These are phyloP conservation scores for Chiloscyllium punctatum DNA, from an alignment of 2,797 vertebrate genomes.

Conservation along the genomic window DNA sequence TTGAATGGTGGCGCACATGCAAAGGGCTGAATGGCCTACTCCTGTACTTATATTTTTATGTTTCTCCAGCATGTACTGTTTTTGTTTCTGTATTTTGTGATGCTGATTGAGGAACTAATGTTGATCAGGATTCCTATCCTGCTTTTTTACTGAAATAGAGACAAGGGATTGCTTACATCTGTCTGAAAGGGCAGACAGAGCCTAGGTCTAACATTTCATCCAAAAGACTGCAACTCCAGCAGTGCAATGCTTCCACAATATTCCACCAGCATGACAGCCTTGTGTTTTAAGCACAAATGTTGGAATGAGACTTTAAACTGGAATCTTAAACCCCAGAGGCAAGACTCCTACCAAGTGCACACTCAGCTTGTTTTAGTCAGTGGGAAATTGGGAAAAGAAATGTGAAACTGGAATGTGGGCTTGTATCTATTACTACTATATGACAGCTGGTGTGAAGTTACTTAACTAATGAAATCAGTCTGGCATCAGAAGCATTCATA, in stretches of 20 bases:
- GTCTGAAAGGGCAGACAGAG: background rate
- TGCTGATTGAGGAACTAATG: background rate
- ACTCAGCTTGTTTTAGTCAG: background rate
- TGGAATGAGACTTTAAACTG: background rate
- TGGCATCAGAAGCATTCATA: background rate
- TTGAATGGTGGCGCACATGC: no score
- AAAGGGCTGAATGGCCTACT: no score
- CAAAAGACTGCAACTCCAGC: background rate
- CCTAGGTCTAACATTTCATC: background rate
- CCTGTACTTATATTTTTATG: no score
- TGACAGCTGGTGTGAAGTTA: background rate
- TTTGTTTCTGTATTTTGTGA: background rate
- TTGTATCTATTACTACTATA: background rate
- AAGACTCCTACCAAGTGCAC: no score
- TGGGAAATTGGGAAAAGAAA: background rate
- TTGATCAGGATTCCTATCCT: background rate
- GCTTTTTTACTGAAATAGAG: background rate
- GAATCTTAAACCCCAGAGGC: background rate
- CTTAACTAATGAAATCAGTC: background rate
- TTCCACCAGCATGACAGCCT: background rate
- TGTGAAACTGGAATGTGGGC: background rate
- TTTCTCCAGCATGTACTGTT: no score
- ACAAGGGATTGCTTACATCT: background rate
- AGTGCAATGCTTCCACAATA: background rate
- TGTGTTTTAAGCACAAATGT: background rate